Percentiles rank a stretch among this genome's conserved stretches.
These are phyloP conservation scores for Platyrinchus mystaceus DNA, from an alignment of 2,797 vertebrate species.

Conservation along the genomic window DNA sequence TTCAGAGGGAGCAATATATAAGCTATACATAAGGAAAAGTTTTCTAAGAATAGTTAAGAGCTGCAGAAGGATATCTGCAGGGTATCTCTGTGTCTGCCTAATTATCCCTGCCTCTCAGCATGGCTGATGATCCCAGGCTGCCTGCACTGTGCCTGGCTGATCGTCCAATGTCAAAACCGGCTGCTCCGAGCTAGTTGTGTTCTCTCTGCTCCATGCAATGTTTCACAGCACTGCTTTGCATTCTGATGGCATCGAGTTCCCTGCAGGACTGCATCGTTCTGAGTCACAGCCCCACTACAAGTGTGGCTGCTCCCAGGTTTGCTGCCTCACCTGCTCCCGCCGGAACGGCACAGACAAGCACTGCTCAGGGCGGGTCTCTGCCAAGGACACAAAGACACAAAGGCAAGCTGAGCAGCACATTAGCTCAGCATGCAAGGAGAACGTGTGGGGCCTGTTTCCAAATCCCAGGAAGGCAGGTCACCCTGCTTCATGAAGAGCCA, in stretches of 20 bases:
- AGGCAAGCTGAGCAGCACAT: not conserved
- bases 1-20: not conserved
- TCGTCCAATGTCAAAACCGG: not conserved
- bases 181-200: not conserved
- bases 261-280: not conserved
- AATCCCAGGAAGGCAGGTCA: not conserved
- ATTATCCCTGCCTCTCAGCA: conserved; percentile 27
- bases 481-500: not conserved
- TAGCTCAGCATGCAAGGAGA: not conserved
- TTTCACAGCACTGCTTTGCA: not conserved
- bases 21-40: not conserved
- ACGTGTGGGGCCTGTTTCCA: not conserved
- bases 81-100: conserved; percentile 13
- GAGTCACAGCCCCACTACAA: not conserved
- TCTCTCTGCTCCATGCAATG: not conserved
- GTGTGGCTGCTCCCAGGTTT: accelerated
- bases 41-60: not conserved
- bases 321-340: not conserved
- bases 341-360: accelerated
- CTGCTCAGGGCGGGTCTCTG: not conserved
- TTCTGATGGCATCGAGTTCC: not conserved
- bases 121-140: conserved; percentile 2
- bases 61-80: conserved; percentile 45
- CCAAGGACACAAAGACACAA: not conserved
- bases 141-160: not conserved